These are phyloP conservation scores for Micromussa lordhowensis DNA, from an alignment of 92 coral and sea anemone genomes.

Conservation along the genomic window DNA sequence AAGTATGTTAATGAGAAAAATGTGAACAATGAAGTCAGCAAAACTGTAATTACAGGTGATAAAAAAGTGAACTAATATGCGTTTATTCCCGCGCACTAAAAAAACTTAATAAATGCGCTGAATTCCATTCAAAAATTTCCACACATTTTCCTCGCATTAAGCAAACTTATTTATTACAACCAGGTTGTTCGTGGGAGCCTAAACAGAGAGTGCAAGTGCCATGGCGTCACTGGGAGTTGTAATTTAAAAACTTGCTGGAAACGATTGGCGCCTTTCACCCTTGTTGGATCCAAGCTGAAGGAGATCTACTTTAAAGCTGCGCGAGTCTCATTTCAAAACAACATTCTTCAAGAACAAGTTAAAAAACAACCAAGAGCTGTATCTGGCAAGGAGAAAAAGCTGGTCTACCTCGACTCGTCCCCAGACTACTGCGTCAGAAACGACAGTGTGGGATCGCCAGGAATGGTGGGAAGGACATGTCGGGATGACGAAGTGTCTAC, in stretches of 20 bases:
- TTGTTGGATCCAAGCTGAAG: conserved; percentile 74
- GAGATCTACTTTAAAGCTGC: conserved; percentile 72
- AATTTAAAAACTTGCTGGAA: conserved; percentile 81
- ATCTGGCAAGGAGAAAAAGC: conserved; percentile 60
- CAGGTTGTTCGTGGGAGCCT: conserved; percentile 78
- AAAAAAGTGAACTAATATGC: too few relatives aligned
- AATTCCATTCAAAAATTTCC: too few relatives aligned
- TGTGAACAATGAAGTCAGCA: too few relatives aligned
- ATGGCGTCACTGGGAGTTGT: conserved; percentile 86
- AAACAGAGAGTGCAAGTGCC: conserved; percentile 83
- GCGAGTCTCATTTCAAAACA: conserved; percentile 34
- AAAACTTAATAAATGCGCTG: too few relatives aligned
- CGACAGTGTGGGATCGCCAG: conserved; percentile 67
- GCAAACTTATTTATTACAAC: too few relatives aligned
- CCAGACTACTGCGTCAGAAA: conserved; percentile 86
- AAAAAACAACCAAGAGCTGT: conserved; percentile 46
- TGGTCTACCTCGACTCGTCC: conserved; percentile 76
- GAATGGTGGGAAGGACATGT: conserved; percentile 87
- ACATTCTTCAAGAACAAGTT: conserved; percentile 47
- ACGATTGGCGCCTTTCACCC: conserved; percentile 62
- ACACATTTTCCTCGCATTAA: too few relatives aligned
- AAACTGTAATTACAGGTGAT: too few relatives aligned
- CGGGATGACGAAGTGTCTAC: conserved; percentile 52
- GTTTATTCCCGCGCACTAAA: too few relatives aligned
- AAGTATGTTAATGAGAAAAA: too few relatives aligned